Conservation (phyloP, 2,113 vertebrate genomes). For the Noturus placidus region DNA sequence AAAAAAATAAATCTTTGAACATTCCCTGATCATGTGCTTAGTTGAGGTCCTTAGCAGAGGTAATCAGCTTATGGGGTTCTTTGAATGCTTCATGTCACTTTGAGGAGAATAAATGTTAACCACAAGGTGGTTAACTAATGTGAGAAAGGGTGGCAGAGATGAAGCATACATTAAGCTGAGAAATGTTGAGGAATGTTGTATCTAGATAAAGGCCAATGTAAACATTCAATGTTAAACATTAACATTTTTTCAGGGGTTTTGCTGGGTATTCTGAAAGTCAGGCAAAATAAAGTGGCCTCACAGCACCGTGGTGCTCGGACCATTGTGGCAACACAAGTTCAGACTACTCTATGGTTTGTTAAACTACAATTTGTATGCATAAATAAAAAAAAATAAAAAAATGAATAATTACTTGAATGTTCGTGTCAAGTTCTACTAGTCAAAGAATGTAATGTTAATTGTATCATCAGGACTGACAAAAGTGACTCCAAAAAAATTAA, state of each 20-base stretch:
- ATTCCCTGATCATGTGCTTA: slow-evolving; percentile 57
- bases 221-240: slow-evolving; percentile 19
- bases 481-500: not conserved
- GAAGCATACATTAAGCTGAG: slow-evolving; percentile 8
- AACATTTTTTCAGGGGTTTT: slow-evolving; percentile 3
- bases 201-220: slow-evolving; percentile 23
- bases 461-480: not conserved
- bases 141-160: slow-evolving; percentile 41
- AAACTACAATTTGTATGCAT: not conserved
- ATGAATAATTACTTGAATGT: not conserved
- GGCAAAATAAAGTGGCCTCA: not conserved
- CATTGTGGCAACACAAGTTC: not conserved
- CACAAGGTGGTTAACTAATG: slow-evolving; percentile 32
- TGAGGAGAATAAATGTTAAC: slow-evolving; percentile 46
- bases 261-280: not conserved
- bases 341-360: not conserved
- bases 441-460: not conserved
- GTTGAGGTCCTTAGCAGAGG: slow-evolving; percentile 18
- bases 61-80: slow-evolving; percentile 61
- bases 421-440: not conserved
- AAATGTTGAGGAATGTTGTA: slow-evolving; percentile 28
- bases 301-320: not conserved
- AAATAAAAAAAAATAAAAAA: not conserved
- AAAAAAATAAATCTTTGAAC: slow-evolving; percentile 2
- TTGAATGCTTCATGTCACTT: slow-evolving; percentile 58